Evolutionary conservation across 1,140 invertebrate species (phyloP).

Genomic region (Nomia melanderi): DNA sequence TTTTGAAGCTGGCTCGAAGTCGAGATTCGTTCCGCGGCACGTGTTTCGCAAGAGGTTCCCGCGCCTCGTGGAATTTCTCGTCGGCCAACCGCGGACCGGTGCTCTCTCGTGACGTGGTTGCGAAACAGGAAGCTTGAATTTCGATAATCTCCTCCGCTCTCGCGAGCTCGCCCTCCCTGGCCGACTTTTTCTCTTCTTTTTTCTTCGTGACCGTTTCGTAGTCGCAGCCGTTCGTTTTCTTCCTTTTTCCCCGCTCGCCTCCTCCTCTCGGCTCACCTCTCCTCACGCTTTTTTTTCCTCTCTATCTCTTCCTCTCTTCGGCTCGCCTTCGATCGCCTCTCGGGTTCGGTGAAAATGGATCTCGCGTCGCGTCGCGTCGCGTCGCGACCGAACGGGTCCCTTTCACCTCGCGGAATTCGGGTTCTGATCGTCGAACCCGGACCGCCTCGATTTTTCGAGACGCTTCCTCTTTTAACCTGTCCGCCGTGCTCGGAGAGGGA

Average conservation of each 20-base stretch:
- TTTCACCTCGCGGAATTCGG: slow-evolving; percentile 50
- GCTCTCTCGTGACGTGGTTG: slow-evolving; percentile 32
- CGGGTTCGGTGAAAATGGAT: slow-evolving; percentile 42
- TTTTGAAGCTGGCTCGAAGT: slow-evolving; percentile 42
- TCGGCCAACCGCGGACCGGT: slow-evolving; percentile 13
- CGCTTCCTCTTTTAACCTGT: background rate
- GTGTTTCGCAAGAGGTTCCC: slow-evolving; percentile 38
- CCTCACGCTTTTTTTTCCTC: too few species aligned
- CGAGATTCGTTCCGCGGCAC: slow-evolving; percentile 25
- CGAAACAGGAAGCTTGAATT: slow-evolving; percentile 50
- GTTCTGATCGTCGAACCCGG: slow-evolving; percentile 10
- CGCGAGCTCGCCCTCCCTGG: too few species aligned
- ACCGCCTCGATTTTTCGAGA: slow-evolving; percentile 13
- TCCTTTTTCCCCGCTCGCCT: background rate
- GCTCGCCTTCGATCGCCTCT: background rate
- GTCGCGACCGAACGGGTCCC: slow-evolving; percentile 33
- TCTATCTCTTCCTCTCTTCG: background rate
- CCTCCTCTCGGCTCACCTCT: too few species aligned
- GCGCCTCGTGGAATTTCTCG: slow-evolving; percentile 39
- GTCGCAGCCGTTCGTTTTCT: background rate
- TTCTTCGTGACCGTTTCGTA: background rate
- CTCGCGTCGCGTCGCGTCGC: slow-evolving; percentile 27
- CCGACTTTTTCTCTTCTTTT: background rate
- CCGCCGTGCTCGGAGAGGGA: too few species aligned
- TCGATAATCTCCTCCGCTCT: slow-evolving; percentile 25